Conservation (phyloP, 2,888 invertebrate genomes). For the Philaethria dido region DNA sequence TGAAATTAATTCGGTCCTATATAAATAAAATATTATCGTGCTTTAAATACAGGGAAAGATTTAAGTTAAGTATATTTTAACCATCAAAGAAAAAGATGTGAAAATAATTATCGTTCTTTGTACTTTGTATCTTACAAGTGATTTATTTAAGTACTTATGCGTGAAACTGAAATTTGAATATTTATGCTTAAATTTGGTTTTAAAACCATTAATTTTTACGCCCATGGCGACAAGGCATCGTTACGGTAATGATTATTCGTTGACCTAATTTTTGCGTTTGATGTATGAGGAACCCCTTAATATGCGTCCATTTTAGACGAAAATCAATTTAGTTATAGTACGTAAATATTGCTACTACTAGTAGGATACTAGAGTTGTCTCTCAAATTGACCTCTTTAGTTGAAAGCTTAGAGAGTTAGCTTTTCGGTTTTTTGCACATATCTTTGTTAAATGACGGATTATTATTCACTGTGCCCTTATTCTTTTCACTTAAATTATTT, state of each 20-base stretch:
- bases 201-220: slow-evolving; percentile 22
- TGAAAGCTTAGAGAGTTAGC: neutral
- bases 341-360: slow-evolving; percentile 9
- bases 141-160: neutral
- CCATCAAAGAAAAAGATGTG: too few species aligned
- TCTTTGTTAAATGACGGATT: neutral
- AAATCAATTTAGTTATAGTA: slow-evolving; percentile 12
- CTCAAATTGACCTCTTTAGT: neutral
- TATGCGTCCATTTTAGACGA: slow-evolving; percentile 1
- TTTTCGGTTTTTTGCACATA: neutral
- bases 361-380: neutral
- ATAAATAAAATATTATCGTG: too few species aligned
- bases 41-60: too few species aligned
- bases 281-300: neutral
- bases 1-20: too few species aligned
- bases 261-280: slow-evolving; percentile 26
- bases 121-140: neutral
- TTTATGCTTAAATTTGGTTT: slow-evolving; percentile 13
- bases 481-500: neutral
- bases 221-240: slow-evolving; percentile 19
- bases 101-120: neutral
- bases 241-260: slow-evolving; percentile 27
- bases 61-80: too few species aligned
- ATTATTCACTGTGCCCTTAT: neutral
- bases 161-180: neutral